These are phyloP conservation scores for Athrips mouffetella DNA, from an alignment of 2,888 invertebrate genomes.

Conservation along the genomic window DNA sequence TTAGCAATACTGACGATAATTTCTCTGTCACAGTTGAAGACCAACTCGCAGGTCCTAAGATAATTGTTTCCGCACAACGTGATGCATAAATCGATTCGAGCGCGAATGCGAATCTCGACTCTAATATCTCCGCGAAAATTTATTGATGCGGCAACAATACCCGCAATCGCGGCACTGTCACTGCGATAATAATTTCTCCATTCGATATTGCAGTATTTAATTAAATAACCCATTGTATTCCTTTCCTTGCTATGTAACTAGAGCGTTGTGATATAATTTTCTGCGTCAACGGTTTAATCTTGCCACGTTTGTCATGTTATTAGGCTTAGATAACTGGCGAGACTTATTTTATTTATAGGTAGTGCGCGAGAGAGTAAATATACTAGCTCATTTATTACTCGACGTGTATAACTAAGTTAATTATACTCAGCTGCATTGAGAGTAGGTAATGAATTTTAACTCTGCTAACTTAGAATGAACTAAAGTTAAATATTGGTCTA, in stretches of 20 bases:
- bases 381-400: not conserved
- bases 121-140: slow-evolving; percentile 45
- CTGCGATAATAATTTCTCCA: slow-evolving; percentile 46
- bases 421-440: not conserved
- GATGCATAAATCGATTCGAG: slow-evolving; percentile 58
- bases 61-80: slow-evolving; percentile 58
- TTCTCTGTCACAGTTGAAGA: slow-evolving; percentile 47
- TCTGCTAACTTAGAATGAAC: not conserved
- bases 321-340: slow-evolving; percentile 4
- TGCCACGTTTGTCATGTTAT: not conserved
- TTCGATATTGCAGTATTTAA: slow-evolving; percentile 31
- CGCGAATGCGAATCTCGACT: slow-evolving; percentile 47
- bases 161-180: slow-evolving; percentile 48
- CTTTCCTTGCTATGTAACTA: not conserved
- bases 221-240: slow-evolving; percentile 26
- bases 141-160: slow-evolving; percentile 45
- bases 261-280: not conserved
- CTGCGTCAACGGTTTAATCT: not conserved
- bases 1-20: slow-evolving; percentile 48
- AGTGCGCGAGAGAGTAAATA: no score
- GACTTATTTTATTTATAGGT: no score
- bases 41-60: slow-evolving; percentile 28
- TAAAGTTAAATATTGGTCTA: slow-evolving; percentile 10
- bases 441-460: slow-evolving; percentile 1
- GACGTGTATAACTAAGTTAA: slow-evolving; percentile 7